Evolutionary conservation across 2,113 vertebrate genomes (phyloP).

Genomic region (Sula dactylatra): DNA sequence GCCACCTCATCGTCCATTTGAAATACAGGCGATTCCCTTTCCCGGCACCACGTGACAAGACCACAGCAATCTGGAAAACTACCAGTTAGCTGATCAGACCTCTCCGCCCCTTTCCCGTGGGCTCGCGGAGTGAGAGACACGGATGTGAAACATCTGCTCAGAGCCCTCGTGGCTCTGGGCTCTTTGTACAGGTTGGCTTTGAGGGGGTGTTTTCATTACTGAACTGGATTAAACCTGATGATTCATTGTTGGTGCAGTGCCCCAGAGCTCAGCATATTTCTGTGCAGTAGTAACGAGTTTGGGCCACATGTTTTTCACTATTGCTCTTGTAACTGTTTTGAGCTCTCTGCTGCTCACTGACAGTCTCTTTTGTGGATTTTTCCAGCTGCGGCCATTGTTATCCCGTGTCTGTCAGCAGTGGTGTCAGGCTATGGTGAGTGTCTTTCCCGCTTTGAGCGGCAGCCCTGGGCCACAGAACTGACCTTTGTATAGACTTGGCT

Average conservation of each 20-base stretch:
- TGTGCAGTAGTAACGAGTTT: background rate
- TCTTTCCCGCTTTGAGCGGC: background rate
- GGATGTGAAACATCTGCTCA: background rate
- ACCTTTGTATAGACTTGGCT: background rate
- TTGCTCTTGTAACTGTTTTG: background rate
- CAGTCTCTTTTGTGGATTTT: background rate
- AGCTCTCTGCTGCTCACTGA: background rate
- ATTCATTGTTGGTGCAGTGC: background rate
- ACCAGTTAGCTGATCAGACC: background rate
- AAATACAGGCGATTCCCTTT: accelerated
- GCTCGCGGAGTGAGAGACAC: background rate
- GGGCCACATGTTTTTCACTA: background rate
- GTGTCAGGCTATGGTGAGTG: slow-evolving; percentile 89
- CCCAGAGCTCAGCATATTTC: background rate
- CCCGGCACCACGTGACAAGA: background rate
- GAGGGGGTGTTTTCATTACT: background rate
- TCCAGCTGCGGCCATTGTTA: slow-evolving; percentile 90
- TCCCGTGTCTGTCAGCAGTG: slow-evolving; percentile 90
- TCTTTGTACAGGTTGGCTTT: background rate
- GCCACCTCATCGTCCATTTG: background rate
- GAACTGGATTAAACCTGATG: background rate
- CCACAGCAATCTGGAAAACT: background rate
- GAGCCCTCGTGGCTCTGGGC: background rate
- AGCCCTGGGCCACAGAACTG: background rate
- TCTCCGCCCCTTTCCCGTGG: background rate